These are phyloP conservation scores for Coracopsis vasa DNA, from an alignment of 2,113 vertebrate genomes.

Conservation along the genomic window DNA sequence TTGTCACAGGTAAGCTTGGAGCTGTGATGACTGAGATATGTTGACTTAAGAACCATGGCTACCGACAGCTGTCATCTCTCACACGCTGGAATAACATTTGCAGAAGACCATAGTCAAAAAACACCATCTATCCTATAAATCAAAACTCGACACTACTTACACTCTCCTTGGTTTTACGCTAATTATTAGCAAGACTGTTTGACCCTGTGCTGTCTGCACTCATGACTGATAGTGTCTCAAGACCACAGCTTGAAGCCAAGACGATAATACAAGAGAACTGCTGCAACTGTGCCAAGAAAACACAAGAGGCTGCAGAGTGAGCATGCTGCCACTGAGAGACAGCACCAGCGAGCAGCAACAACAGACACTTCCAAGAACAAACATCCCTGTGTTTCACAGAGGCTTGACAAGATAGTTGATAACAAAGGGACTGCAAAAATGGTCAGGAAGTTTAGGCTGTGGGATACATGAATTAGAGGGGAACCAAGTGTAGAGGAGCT, in stretches of 20 bases:
- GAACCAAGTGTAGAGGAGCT: not conserved
- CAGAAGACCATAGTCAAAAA: not conserved
- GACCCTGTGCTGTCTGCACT: slow-evolving; percentile 7
- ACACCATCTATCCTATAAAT: not conserved
- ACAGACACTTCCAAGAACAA: not conserved
- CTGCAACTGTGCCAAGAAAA: slow-evolving; percentile 24
- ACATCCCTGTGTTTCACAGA: not conserved
- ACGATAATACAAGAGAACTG: not conserved
- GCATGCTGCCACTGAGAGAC: not conserved
- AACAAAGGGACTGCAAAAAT: not conserved
- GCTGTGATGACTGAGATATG: not conserved
- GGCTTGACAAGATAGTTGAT: not conserved
- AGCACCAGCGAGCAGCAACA: not conserved
- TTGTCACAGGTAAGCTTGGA: not conserved
- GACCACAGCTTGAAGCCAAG: slow-evolving; percentile 17
- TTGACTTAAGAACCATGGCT: not conserved
- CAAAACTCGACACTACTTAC: not conserved
- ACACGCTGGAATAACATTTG: not conserved
- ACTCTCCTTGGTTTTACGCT: not conserved
- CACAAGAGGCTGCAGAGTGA: not conserved
- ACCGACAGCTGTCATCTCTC: not conserved
- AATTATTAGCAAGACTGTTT: not conserved
- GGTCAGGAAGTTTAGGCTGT: not conserved
- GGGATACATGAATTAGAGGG: not conserved
- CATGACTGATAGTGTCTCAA: not conserved